Conservation (phyloP, 2,888 invertebrate species). For the Charanyca ferruginea region DNA sequence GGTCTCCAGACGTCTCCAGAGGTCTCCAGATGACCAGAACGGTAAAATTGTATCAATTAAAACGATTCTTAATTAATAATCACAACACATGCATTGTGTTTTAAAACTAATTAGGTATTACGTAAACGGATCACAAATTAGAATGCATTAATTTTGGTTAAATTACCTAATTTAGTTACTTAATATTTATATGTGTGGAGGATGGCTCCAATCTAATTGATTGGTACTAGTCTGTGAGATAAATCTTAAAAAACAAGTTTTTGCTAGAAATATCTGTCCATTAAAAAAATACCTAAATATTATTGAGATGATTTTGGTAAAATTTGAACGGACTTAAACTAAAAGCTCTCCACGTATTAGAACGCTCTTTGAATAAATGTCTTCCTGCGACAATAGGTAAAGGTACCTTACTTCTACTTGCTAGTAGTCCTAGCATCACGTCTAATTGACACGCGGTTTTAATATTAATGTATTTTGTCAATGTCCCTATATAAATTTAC, state of each 20-base stretch:
- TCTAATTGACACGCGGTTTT: conserved; percentile 53
- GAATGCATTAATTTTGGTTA: conserved; percentile 11
- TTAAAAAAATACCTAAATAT: neutral
- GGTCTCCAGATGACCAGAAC: conserved; percentile 9
- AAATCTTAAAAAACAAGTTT: conserved; percentile 24
- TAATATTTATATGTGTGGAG: neutral
- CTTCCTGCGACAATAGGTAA: conserved; percentile 4
- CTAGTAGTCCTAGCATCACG: conserved; percentile 37
- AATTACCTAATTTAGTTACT: too few relatives aligned
- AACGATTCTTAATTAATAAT: conserved; percentile 16
- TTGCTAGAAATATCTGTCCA: neutral
- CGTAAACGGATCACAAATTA: conserved; percentile 37
- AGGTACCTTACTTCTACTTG: neutral
- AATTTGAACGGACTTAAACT: neutral
- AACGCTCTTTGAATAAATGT: neutral
- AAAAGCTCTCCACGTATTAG: neutral
- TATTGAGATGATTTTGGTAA: neutral
- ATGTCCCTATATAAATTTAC: conserved; percentile 48
- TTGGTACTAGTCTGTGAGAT: conserved; percentile 13
- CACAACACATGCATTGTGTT: conserved; percentile 36
- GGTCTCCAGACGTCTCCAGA: conserved; percentile 5
- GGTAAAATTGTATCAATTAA: conserved; percentile 34
- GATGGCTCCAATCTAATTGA: conserved; percentile 17
- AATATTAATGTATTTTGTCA: conserved; percentile 62
- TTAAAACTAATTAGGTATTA: conserved; percentile 32